Conservation (phyloP, 1,140 invertebrate species). For the Heliconius melpomene region DNA sequence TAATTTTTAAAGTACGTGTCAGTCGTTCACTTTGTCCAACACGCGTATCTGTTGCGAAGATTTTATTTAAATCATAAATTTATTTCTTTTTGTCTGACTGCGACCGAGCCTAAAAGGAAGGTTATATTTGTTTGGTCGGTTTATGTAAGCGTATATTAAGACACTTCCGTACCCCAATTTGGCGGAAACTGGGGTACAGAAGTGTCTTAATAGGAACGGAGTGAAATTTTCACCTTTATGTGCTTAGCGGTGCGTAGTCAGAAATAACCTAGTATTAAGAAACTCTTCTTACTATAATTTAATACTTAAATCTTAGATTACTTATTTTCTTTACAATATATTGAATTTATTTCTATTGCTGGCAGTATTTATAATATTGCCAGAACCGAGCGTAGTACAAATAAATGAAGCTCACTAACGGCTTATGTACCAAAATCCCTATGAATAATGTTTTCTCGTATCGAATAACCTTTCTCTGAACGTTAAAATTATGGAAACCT, state of each 20-base stretch:
- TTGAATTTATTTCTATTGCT: neutral
- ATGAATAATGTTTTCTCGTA: neutral
- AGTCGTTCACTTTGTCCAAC: neutral
- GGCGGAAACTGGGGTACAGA: no score
- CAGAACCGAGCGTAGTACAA: neutral
- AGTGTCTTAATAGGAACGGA: no score
- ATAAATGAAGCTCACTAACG: neutral
- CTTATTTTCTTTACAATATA: neutral
- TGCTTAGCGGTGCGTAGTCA: no score
- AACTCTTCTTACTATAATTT: no score
- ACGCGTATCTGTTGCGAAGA: neutral
- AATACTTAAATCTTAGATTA: no score
- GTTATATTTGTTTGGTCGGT: no score
- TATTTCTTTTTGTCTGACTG: neutral
- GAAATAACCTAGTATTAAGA: no score
- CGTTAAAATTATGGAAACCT: neutral
- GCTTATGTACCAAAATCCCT: neutral
- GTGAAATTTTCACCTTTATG: no score
- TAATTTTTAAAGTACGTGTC: neutral
- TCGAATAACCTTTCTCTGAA: neutral
- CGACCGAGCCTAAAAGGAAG: no score
- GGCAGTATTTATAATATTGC: neutral
- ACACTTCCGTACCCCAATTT: no score
- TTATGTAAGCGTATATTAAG: no score
- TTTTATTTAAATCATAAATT: neutral